These are phyloP conservation scores for Portunus trituberculatus DNA, from an alignment of 1,140 invertebrate species.

Conservation along the genomic window DNA sequence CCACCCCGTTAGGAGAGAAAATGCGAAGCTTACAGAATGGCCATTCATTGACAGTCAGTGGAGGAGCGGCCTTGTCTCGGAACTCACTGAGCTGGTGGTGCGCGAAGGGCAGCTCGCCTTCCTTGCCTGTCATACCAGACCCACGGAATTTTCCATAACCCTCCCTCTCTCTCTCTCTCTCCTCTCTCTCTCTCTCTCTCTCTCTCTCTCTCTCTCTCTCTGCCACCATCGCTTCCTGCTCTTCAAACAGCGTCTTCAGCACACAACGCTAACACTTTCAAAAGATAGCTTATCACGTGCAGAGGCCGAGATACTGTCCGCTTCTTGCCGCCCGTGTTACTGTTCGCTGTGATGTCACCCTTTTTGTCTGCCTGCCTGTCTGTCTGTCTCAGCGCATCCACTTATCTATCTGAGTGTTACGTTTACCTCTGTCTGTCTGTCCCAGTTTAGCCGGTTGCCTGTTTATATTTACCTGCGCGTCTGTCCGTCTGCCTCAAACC, in stretches of 20 bases:
- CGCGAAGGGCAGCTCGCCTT: not conserved
- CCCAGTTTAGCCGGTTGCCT: not conserved
- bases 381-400: not conserved
- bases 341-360: no score
- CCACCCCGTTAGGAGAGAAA: not conserved
- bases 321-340: no score
- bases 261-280: no score
- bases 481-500: no score
- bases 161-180: conserved; percentile 39
- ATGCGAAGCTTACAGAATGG: not conserved
- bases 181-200: conserved; percentile 48
- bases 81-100: not conserved
- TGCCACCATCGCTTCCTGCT: not conserved
- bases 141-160: not conserved
- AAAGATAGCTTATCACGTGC: no score
- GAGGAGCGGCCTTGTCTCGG: not conserved
- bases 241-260: not conserved
- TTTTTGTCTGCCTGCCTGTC: no score
- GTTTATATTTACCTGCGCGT: no score
- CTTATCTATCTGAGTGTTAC: no score
- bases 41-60: not conserved
- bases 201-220: not conserved
- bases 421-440: not conserved
- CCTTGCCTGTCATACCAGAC: not conserved
- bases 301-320: no score